A percentile compares a stretch with the other conserved stretches of the same genome.
Conservation (phyloP, 2,797 vertebrate species). For the Poecilia picta region DNA sequence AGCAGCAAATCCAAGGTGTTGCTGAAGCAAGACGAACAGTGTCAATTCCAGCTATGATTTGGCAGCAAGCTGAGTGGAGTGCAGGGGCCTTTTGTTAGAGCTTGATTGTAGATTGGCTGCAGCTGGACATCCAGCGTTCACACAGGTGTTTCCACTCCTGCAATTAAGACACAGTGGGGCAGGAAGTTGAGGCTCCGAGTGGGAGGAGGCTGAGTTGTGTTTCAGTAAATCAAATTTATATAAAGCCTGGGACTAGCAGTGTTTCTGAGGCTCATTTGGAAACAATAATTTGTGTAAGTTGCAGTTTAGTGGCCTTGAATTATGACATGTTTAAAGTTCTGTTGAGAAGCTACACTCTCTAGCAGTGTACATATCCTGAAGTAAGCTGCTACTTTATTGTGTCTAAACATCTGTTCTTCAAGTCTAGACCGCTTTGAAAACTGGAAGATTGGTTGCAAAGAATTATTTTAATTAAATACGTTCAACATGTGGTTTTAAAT, state of each 20-base stretch:
- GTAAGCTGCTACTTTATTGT: not conserved
- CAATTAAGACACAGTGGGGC: slow-evolving; percentile 8
- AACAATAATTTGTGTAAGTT: not conserved
- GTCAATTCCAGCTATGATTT: not conserved
- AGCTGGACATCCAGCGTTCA: slow-evolving; percentile 12
- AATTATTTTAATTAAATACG: not conserved
- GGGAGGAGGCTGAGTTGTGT: not conserved
- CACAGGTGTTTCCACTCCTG: slow-evolving; percentile 19
- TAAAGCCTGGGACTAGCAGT: not conserved
- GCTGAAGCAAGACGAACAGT: not conserved
- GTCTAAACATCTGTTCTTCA: not conserved
- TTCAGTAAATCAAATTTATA: not conserved
- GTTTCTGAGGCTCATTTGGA: not conserved
- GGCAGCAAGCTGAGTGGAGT: not conserved
- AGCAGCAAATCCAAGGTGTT: slow-evolving; percentile 3
- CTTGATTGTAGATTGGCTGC: slow-evolving; percentile 14
- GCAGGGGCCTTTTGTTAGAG: not conserved
- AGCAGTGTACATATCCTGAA: not conserved
- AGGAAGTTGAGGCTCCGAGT: not conserved
- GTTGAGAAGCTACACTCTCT: not conserved
- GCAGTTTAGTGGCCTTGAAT: not conserved
- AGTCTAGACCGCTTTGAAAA: not conserved
- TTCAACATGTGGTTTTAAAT: not conserved
- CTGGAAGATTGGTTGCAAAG: not conserved
- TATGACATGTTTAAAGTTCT: not conserved